phyloP scores from a whole-genome alignment of 2,888 invertebrate genomes.

The Luperina testacea region DNA sequence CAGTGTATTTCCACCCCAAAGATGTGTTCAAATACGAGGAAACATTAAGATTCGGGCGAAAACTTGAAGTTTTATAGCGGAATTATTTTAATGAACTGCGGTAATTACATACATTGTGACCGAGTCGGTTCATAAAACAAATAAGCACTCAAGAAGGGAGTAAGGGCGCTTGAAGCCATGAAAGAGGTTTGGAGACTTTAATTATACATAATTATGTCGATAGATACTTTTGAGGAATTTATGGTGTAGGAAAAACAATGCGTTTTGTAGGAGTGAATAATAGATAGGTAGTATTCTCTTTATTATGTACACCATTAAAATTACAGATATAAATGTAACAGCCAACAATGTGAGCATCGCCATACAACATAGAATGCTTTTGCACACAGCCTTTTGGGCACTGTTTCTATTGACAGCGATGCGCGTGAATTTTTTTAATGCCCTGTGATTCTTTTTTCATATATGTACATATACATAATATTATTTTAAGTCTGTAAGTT shows the following conservation, averaged over 20 bases:
- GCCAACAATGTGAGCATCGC: too few relatives aligned
- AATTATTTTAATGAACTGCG: slow-evolving; percentile 77
- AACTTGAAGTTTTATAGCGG: slow-evolving; percentile 73
- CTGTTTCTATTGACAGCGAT: too few relatives aligned
- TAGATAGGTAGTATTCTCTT: too few relatives aligned
- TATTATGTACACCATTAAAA: too few relatives aligned
- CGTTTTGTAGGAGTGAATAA: neutral
- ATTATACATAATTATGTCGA: neutral
- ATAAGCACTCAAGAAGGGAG: slow-evolving; percentile 48
- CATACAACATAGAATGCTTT: too few relatives aligned
- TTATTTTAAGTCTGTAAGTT: too few relatives aligned
- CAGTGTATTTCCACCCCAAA: slow-evolving; percentile 29
- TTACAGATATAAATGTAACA: too few relatives aligned
- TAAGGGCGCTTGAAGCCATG: slow-evolving; percentile 14
- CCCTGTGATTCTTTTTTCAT: too few relatives aligned
- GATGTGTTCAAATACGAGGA: slow-evolving; percentile 62
- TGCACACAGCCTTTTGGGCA: too few relatives aligned
- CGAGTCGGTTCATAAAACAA: slow-evolving; percentile 53
- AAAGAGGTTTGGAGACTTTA: slow-evolving; percentile 13
- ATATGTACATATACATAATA: too few relatives aligned
- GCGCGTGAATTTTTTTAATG: too few relatives aligned
- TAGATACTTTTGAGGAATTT: slow-evolving; percentile 16
- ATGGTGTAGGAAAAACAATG: slow-evolving; percentile 2
- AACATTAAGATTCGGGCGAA: slow-evolving; percentile 70
- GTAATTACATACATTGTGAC: slow-evolving; percentile 71